Conservation (phyloP, 2,113 vertebrate species). For the Bettongia penicillata region DNA sequence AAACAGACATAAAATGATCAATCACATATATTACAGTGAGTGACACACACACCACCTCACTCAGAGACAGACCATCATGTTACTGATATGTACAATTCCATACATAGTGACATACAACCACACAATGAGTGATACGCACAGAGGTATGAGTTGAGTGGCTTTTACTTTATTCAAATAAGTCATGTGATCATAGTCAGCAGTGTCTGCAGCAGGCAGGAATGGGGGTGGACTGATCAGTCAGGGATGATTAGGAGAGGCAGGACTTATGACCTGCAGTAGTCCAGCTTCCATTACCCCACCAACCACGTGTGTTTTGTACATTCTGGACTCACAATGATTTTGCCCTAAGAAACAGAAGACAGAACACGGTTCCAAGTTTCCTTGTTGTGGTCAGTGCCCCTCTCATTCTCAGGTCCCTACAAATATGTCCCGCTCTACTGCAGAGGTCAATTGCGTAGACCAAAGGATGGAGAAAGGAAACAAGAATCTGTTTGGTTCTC, state of each 20-base stretch:
- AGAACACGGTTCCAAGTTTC: neutral
- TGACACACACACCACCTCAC: neutral
- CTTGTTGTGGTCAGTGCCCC: neutral
- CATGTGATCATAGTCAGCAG: neutral
- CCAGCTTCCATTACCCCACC: neutral
- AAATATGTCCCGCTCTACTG: neutral
- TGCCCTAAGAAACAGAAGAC: neutral
- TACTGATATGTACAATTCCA: too few species aligned
- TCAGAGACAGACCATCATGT: too few species aligned
- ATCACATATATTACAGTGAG: neutral
- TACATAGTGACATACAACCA: too few species aligned
- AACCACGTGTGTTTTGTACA: neutral
- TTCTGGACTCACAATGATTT: neutral
- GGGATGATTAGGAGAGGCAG: neutral
- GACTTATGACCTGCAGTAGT: neutral
- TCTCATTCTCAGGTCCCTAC: neutral
- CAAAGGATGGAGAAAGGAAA: neutral
- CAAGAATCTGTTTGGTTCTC: neutral
- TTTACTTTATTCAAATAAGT: neutral
- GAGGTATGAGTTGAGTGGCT: neutral
- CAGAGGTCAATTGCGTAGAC: neutral
- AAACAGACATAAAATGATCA: neutral
- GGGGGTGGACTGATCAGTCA: neutral
- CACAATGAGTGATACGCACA: neutral
- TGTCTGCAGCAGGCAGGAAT: neutral